Evolutionary conservation across 2,797 vertebrate species (phyloP), one percentile per base, ranked within the genome.

Genomic region (Poeciliopsis presidionis): DNA sequence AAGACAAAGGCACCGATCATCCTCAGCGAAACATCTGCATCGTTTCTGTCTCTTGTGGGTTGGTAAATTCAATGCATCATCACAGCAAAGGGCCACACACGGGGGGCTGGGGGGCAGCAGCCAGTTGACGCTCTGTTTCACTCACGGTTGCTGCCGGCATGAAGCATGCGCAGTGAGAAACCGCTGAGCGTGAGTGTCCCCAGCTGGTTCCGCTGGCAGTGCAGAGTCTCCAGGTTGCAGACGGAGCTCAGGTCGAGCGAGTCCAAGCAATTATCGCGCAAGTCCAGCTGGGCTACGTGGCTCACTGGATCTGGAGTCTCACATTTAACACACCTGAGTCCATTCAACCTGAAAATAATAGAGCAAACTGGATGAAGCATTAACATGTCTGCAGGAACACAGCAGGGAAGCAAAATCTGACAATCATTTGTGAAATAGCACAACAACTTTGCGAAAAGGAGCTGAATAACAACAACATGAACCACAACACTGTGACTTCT

Each of bases 131-230:
- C 53, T 78, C 73, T 72, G 70, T 81, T 81, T 67, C 63, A 94
- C 97, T 92, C 94, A 99, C 98, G 90, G 93, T 99, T 99, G 75
- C 90, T 95, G 91, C 51, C 94, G 91, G 96, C 96, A 13, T 96
- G 95, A 73, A 99, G 94, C 63, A 95, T 95, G 82, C 97, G 96
- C 86, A 99, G 95, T n/a, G 95, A 95, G 87, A 97, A 97, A 74
- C 98, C 98, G 3, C 97, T 97, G 86, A 99, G 95, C 0, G 96
- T 97, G 83, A 99, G 95, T 39, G 96, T 95, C 88, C 92, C 94
- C 92, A 99, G 94, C 81, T 95, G 96, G 93, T 99, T 99, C 75
- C 97, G 95, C 79, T 99, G 97, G 61, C 98, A 99, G 90, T 97
- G 95, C 87, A 99, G 93, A 80, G 96, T 97, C 91, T 99, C 97